Conservation (phyloP, 2,113 vertebrate species). For the Gallinago jamesoni region DNA sequence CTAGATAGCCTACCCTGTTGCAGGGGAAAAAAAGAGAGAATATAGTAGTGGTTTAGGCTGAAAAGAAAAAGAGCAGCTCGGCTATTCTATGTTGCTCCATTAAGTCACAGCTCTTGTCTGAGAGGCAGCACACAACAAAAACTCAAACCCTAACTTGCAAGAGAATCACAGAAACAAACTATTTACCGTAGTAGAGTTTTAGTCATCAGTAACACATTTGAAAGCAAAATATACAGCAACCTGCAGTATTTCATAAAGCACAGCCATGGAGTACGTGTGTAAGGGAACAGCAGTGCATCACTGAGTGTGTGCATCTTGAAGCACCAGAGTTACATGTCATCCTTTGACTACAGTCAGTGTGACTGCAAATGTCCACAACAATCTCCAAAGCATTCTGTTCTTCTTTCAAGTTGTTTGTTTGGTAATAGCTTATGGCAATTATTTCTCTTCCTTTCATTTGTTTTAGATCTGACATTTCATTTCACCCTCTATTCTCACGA, state of each 20-base stretch:
- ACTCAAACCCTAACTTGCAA: background rate
- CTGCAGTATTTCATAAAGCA: background rate
- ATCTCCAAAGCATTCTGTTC: background rate
- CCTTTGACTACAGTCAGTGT: background rate
- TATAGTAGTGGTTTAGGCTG: background rate
- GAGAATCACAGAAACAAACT: background rate
- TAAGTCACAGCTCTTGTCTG: background rate
- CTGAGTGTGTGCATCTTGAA: background rate
- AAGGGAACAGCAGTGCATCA: background rate
- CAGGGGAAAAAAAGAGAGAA: background rate
- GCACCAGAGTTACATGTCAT: background rate
- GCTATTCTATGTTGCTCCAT: background rate
- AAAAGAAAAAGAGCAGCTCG: background rate
- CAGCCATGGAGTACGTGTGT: background rate
- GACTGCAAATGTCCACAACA: background rate
- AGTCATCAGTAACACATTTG: background rate
- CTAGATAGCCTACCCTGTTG: slow-evolving; percentile 86
- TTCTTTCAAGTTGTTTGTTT: background rate
- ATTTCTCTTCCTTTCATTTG: background rate
- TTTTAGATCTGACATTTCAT: background rate
- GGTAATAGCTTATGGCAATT: background rate
- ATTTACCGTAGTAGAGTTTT: background rate
- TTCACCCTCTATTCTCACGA: background rate
- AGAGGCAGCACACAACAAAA: background rate
- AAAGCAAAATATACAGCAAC: background rate